Conservation (phyloP, 1,140 invertebrate species). For the Heliconius eleuchia region DNA sequence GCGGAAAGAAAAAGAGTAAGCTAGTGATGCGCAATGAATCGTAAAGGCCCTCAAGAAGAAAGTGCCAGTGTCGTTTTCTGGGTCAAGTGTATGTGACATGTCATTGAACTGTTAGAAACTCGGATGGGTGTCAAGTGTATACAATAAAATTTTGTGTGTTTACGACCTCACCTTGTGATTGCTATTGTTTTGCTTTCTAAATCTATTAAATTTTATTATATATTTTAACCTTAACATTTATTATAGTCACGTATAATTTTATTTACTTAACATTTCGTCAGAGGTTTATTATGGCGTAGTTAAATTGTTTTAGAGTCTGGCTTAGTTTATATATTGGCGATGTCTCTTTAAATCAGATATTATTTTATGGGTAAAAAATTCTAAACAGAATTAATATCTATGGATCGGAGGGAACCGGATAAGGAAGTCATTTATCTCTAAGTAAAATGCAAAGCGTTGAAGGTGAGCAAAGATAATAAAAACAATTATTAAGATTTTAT, state of each 20-base stretch:
- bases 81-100: constrained; percentile 72
- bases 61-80: constrained; percentile 70
- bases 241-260: not conserved
- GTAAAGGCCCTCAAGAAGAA: constrained; percentile 71
- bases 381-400: not conserved
- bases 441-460: too few relatives aligned
- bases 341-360: too few relatives aligned
- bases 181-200: constrained; percentile 13
- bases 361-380: too few relatives aligned
- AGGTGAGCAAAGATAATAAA: not conserved
- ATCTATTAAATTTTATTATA: not conserved
- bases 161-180: constrained; percentile 14
- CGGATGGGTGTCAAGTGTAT: constrained; percentile 59
- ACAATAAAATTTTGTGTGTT: constrained; percentile 28
- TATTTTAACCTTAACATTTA: not conserved
- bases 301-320: not conserved
- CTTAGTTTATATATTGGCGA: too few relatives aligned
- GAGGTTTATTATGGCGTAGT: not conserved
- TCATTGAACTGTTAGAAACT: constrained; percentile 67
- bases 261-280: not conserved
- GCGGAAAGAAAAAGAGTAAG: constrained; percentile 44
- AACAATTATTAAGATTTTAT: not conserved
- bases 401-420: not conserved
- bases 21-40: constrained; percentile 65
- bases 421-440: not conserved